Conservation (phyloP, 2,797 vertebrate genomes). For the Acanthornis magna region DNA sequence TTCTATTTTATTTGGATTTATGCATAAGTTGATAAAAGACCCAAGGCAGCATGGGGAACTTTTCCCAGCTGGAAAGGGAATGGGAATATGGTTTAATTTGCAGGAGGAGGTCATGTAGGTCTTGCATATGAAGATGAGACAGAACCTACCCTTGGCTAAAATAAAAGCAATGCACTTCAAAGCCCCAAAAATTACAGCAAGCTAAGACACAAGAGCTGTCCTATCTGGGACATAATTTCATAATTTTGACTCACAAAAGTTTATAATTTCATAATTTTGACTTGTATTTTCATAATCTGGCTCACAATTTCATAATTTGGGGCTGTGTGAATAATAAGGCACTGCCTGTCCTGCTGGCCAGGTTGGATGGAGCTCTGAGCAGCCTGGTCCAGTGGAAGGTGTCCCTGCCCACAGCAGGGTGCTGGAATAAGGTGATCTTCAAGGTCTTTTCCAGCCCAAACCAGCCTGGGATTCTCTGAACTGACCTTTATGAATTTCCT, state of each 20-base stretch:
- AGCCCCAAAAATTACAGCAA: neutral
- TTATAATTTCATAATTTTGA: neutral
- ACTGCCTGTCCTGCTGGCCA: neutral
- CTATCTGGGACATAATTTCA: neutral
- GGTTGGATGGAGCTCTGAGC: neutral
- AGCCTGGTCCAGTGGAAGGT: neutral
- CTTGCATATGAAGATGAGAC: neutral
- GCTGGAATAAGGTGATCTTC: neutral
- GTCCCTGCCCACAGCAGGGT: neutral
- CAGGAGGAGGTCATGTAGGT: neutral
- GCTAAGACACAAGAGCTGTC: neutral
- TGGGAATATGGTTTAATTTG: neutral
- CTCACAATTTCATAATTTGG: neutral
- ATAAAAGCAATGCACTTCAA: neutral
- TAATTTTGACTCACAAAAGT: neutral
- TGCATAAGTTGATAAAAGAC: neutral
- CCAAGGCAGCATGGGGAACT: neutral
- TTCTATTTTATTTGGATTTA: conserved; percentile 42
- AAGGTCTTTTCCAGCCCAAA: neutral
- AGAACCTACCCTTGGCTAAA: neutral
- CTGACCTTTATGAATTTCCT: neutral
- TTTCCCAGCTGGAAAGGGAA: neutral
- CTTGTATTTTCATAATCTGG: neutral
- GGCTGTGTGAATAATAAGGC: neutral
- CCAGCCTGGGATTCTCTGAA: neutral